Evolutionary conservation across 2,113 vertebrate species (phyloP).

Genomic region (Datnioides undecimradiatus): DNA sequence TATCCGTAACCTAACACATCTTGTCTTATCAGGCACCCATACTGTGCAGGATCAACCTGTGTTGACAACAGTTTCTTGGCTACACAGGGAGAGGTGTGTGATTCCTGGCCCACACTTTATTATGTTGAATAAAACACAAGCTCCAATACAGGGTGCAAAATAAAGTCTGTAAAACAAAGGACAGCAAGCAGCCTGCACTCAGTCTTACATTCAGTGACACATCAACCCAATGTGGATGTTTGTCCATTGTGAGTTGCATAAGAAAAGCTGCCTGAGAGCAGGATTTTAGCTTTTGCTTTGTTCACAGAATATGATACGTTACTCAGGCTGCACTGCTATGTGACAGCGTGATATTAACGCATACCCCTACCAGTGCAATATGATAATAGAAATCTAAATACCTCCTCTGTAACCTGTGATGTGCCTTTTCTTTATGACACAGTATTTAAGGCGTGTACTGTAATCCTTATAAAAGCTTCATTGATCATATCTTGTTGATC

Average conservation of each 20-base stretch:
- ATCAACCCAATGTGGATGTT: background rate
- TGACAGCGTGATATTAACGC: background rate
- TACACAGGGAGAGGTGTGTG: background rate
- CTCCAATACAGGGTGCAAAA: background rate
- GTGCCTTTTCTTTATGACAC: background rate
- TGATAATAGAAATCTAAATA: background rate
- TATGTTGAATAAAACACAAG: background rate
- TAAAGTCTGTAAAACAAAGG: slow-evolving; percentile 1
- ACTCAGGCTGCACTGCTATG: background rate
- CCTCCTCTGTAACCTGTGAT: background rate
- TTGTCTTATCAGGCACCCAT: slow-evolving; percentile 54
- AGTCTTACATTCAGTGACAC: background rate
- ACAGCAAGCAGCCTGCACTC: background rate
- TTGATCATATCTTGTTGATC: slow-evolving; percentile 4
- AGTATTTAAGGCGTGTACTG: background rate
- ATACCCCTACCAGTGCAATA: background rate
- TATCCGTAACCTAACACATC: slow-evolving; percentile 37
- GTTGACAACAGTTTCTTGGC: slow-evolving; percentile 44
- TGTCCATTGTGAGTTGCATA: slow-evolving; percentile 23
- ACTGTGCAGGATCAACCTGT: background rate
- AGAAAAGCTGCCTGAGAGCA: slow-evolving; percentile 1
- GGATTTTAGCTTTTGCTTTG: background rate
- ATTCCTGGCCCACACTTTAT: too few relatives aligned
- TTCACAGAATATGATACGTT: background rate
- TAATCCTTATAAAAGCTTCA: background rate